Conservation (phyloP, 2,888 invertebrate species). For the Ochropleura plecta region DNA sequence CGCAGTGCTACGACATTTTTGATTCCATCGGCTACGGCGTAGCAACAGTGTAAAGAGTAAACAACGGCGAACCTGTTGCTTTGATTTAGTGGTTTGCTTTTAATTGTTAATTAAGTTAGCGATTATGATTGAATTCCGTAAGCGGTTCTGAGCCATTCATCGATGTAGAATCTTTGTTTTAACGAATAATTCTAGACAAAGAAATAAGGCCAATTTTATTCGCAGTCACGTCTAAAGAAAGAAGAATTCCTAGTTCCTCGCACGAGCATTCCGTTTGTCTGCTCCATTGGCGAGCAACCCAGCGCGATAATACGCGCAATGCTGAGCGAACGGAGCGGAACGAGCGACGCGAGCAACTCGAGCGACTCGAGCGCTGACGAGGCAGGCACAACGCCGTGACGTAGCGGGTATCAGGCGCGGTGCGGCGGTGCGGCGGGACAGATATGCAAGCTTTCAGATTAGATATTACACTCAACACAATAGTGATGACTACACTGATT, state of each 20-base stretch:
- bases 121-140: not conserved
- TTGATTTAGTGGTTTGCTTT: not conserved
- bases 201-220: slow-evolving; percentile 41
- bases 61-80: slow-evolving; percentile 11
- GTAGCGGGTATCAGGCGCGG: slow-evolving; percentile 1
- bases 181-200: not conserved
- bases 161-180: not conserved
- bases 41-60: slow-evolving; percentile 8
- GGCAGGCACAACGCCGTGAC: not conserved
- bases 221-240: slow-evolving; percentile 32
- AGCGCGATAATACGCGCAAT: slow-evolving; percentile 37
- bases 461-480: not conserved
- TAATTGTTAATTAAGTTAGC: not conserved
- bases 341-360: slow-evolving; percentile 20
- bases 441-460: slow-evolving; percentile 21
- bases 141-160: not conserved
- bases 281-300: slow-evolving; percentile 40
- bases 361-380: slow-evolving; percentile 27
- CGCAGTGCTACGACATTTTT: not conserved
- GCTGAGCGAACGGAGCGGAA: slow-evolving; percentile 40
- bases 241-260: slow-evolving; percentile 19
- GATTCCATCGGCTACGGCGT: slow-evolving; percentile 11
- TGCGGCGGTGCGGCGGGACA: not conserved
- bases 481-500: slow-evolving; percentile 13
- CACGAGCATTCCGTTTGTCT: slow-evolving; percentile 31